These are phyloP conservation scores for Falcunculus frontatus DNA, from an alignment of 2,113 vertebrate species.

Conservation along the genomic window DNA sequence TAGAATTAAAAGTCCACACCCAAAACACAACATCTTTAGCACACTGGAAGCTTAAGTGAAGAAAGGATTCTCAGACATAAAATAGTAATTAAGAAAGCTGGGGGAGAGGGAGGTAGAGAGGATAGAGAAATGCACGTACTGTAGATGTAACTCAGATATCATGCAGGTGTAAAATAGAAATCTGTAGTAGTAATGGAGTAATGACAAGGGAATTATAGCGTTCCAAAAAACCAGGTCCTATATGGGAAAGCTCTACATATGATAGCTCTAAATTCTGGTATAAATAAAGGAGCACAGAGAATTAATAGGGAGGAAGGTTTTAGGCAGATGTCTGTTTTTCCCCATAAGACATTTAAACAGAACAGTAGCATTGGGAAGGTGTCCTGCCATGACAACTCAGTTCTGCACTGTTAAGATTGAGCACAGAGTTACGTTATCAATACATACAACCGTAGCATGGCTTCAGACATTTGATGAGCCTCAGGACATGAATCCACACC, in stretches of 20 bases:
- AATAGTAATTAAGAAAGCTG: neutral
- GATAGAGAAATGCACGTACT: neutral
- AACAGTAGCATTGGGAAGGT: neutral
- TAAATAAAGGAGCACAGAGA: neutral
- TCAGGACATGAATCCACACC: neutral
- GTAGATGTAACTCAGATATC: neutral
- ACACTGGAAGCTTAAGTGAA: neutral
- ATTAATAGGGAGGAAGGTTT: neutral
- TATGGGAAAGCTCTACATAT: neutral
- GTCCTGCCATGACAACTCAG: neutral
- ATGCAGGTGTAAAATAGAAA: neutral
- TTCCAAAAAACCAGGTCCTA: neutral
- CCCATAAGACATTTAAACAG: neutral
- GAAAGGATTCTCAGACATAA: neutral
- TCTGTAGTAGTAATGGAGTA: neutral
- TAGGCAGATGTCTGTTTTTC: neutral
- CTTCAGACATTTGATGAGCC: neutral
- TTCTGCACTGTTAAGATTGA: neutral
- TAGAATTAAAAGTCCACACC: neutral
- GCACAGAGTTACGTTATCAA: neutral
- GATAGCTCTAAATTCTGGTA: neutral
- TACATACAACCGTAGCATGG: rapidly evolving
- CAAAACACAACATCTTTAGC: neutral
- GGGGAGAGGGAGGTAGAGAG: neutral
- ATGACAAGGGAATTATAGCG: neutral